Conservation (phyloP, 2,797 vertebrate genomes). For the Oryzias sinensis region DNA sequence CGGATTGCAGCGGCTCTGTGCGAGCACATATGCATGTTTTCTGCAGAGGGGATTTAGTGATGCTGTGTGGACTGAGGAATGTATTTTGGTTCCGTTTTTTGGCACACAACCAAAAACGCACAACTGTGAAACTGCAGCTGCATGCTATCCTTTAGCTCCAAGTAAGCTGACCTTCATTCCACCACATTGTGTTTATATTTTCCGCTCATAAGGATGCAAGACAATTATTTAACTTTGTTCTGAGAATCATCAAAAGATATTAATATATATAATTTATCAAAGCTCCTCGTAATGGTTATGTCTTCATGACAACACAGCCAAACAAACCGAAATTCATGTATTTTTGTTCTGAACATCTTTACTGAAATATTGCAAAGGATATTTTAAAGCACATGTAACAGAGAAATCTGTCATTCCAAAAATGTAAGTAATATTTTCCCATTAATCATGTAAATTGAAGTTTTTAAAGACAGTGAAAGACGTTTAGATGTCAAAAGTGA, state of each 20-base stretch:
- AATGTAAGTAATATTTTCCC: too few relatives aligned
- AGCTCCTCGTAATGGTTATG: background rate
- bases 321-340: too few relatives aligned
- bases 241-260: background rate
- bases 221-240: background rate
- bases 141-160: slow-evolving; percentile 1
- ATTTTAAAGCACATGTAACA: too few relatives aligned
- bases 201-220: background rate
- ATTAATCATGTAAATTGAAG: too few relatives aligned
- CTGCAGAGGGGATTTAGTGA: slow-evolving; percentile 42
- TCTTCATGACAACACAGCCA: background rate
- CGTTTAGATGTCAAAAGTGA: too few relatives aligned
- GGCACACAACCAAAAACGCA: slow-evolving; percentile 22
- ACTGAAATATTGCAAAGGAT: too few relatives aligned
- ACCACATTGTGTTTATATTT: background rate
- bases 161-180: background rate
- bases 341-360: too few relatives aligned
- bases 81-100: slow-evolving; percentile 37
- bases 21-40: slow-evolving; percentile 45
- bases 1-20: slow-evolving; percentile 23
- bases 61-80: slow-evolving; percentile 24
- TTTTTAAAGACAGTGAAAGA: too few relatives aligned
- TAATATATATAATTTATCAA: too few relatives aligned
- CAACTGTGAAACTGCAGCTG: slow-evolving; percentile 7
- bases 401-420: too few relatives aligned